Conservation (phyloP, 1,140 invertebrate genomes). For the Aphis gossypii region DNA sequence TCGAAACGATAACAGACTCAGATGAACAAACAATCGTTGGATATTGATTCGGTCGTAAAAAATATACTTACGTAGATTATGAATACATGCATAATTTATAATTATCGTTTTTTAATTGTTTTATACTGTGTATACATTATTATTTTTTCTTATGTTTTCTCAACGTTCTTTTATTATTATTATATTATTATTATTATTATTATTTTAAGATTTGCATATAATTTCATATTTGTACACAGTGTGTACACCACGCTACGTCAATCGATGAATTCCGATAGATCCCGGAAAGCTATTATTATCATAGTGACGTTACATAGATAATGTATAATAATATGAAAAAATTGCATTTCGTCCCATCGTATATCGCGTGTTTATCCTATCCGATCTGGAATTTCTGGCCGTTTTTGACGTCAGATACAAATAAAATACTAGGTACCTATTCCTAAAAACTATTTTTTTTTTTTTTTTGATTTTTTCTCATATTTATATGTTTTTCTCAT, state of each 20-base stretch:
- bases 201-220: neutral
- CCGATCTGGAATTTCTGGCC: neutral
- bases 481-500: neutral
- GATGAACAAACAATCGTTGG: neutral
- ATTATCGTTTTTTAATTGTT: constrained; percentile 15
- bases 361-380: neutral
- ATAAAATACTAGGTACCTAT: neutral
- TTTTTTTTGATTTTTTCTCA: neutral
- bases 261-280: neutral
- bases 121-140: constrained; percentile 25
- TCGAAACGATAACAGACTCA: constrained; percentile 63
- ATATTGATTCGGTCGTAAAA: neutral
- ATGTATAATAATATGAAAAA: neutral
- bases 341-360: neutral
- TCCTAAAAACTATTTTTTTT: neutral
- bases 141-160: neutral
- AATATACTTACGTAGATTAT: too few species aligned
- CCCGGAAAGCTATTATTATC: neutral
- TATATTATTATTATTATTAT: neutral
- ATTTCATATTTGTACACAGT: neutral
- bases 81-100: neutral
- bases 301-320: neutral
- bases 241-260: neutral
- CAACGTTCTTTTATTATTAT: neutral
- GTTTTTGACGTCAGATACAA: neutral